Percentiles rank a stretch among this genome's conserved stretches.
Evolutionary conservation across 2,888 invertebrate genomes (phyloP).

Genomic region (Lasius platythorax): DNA sequence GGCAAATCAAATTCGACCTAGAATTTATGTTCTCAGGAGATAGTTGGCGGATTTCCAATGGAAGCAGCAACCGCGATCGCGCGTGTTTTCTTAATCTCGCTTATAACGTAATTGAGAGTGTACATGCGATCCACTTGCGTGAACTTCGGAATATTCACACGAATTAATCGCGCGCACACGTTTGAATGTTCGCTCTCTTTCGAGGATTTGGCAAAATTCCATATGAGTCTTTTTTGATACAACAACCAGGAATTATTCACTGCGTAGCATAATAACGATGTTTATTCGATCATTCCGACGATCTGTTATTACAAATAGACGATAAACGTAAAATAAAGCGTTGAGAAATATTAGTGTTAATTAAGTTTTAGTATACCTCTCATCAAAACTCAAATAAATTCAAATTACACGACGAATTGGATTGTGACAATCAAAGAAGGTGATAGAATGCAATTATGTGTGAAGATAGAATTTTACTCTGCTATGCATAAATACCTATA

Average conservation of each 20-base stretch:
- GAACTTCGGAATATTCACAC: neutral
- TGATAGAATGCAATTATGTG: neutral
- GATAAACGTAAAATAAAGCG: conserved; percentile 41
- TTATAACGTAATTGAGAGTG: conserved; percentile 1
- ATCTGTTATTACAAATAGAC: neutral
- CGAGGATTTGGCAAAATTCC: conserved; percentile 16
- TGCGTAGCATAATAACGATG: conserved; percentile 10
- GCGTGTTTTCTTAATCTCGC: conserved; percentile 19
- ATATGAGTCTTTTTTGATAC: conserved; percentile 1
- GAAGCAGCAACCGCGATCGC: neutral
- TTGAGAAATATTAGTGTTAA: neutral
- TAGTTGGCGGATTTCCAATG: conserved; percentile 18
- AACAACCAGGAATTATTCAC: conserved; percentile 24
- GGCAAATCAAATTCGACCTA: neutral
- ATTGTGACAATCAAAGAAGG: neutral
- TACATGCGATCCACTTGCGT: neutral
- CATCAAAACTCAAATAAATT: neutral
- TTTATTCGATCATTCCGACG: neutral
- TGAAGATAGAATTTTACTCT: neutral
- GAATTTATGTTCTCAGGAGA: conserved; percentile 13
- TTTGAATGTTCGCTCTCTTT: neutral
- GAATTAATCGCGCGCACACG: neutral
- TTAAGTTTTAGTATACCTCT: neutral
- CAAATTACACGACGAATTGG: neutral
- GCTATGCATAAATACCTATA: neutral